Base-by-base conservation (phyloP, 2,797 vertebrate species). In the Anguilla megastoma region DNA sequence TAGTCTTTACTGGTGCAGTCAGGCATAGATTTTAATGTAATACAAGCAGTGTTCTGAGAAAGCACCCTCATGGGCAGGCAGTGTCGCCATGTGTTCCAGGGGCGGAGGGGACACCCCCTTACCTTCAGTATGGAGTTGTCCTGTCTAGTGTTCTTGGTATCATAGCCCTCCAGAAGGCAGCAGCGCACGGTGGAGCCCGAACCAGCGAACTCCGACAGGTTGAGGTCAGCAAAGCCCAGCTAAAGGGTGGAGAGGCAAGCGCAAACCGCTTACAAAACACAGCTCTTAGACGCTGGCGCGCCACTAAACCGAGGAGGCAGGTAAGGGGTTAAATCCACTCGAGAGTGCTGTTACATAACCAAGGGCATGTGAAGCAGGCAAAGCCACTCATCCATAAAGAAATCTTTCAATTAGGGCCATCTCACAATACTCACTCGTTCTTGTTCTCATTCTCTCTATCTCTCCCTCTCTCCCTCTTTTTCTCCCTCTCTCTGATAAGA, bases 91-190 rank as follows among this genome's bases (percentile, higher is more conserved):
- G 33, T 76, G 79, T 82, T 82, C 9, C 33, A 74, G 36, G 18
- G 41, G 41, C 16, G 18, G 8, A n/a, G 45, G 79, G 45, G 79
- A 0, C 2, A 14, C 12, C 33, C 2, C n/a, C 0, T 30, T 94
- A 98, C 97, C 96, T 98, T 98, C 66, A 98, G 95, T 91, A 97
- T 97, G 89, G 97, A 98, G 93, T 98, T 98, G 93, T 98, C 97
- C 92, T 98, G 97, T 12, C 97, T 95, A 2, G 97, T 98, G 88
- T 98, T 97, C 95, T 97, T 97, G 0, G 97, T 98, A 92, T 98
- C 97, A 0, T 98, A 98, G 1, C 97, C 97, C 91, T 98, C 97
- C 90, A 98, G 94, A 89, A 98, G 95, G 91, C 96, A 98, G 95
- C 97, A 97, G 89, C 97, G 97, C 76, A 95, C 97, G 0, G 96